Conservation (phyloP, 2,888 invertebrate genomes). For the Crepidodera aurea region DNA sequence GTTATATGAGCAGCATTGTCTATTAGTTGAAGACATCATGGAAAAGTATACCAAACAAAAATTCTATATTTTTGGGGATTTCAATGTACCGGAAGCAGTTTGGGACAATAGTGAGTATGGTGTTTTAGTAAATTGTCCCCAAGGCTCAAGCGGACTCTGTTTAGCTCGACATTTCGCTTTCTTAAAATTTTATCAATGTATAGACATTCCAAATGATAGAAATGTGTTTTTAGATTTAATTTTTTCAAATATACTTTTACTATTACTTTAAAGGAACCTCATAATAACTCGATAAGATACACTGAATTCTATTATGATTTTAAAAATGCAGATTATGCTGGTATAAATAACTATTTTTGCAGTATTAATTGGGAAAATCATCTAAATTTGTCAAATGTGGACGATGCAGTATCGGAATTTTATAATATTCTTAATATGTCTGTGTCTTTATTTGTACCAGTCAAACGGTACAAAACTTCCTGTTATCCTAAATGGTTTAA, state of each 20-base stretch:
- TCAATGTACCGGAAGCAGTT: not conserved
- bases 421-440: constrained; percentile 3
- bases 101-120: not conserved
- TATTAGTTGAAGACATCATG: not conserved
- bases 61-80: not conserved
- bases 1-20: not conserved
- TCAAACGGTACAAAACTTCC: not conserved
- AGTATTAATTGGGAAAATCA: not conserved
- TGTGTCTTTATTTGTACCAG: constrained; percentile 1
- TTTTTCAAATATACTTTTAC: not conserved
- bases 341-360: constrained; percentile 4
- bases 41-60: too few relatives aligned
- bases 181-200: not conserved
- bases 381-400: not conserved
- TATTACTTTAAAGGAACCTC: not conserved
- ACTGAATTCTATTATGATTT: not conserved
- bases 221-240: not conserved
- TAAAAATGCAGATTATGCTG: not conserved
- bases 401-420: not conserved
- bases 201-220: not conserved
- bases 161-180: not conserved
- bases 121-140: not conserved
- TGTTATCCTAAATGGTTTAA: not conserved
- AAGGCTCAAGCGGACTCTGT: not conserved
- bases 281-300: not conserved